Base-by-base conservation (phyloP, 2,888 invertebrate species). In the Schrankia costaestrigalis region DNA sequence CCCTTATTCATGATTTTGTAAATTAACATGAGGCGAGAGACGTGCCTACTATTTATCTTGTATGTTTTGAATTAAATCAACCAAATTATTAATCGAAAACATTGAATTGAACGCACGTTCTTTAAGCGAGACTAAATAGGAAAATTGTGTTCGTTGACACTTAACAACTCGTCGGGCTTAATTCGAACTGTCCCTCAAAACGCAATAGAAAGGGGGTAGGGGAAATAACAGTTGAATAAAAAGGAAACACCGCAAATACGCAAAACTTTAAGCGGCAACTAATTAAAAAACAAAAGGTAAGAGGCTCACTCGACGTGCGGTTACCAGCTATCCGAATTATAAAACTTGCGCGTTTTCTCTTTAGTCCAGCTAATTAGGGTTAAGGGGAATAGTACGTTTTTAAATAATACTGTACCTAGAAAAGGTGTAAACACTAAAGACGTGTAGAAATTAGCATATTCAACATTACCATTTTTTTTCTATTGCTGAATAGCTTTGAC, bases 311-410 rank as follows among this genome's bases (percentile, higher is more conserved):
- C 70, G 61, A 65, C 63, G 71, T 68, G 71, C 66, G 67, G 41
- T 40, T 70, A 68, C 71, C 72, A 76, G 72, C 73, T 77, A 74
- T 69, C 65, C 72, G 71, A 79, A 79, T 80, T 63, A 52, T 74
- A 68, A 70, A 77, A 72, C 66, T 75, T 66, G 67, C 71, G 54
- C 57, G 66, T 65, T 83, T 77, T 80, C 72, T 59, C 75, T 79
- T 78, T 82, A 77, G 71, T 69, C 71, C 71, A 58, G 70, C 68
- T 84, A 83, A 85, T 83, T 79, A 82, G 76, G 70, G 77, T 74
- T 76, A 75, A 79, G 72, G 64, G 73, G 68, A 56, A 71, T 61
- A 63, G 64, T 75, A 60, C 74, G 71, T 73, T 73, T 30, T 30
- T 6, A 18, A 36, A 41, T 42, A 35, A 36, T 32, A 15, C 28